Conservation (phyloP, 2,888 invertebrate species). For the Drosophila prostipennis region DNA sequence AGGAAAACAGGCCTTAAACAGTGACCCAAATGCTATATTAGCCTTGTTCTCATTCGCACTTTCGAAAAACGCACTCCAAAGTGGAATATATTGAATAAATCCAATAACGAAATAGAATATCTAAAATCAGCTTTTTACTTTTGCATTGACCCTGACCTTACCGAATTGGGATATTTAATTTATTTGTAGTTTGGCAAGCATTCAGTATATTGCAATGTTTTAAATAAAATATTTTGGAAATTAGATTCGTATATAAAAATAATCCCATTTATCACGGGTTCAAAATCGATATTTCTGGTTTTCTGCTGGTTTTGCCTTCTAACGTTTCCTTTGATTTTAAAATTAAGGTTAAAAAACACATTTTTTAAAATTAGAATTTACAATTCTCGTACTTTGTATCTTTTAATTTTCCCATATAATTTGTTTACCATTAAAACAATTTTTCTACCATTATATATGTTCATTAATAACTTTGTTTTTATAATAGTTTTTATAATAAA, state of each 20-base stretch:
- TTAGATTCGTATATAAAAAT: neutral
- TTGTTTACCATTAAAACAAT: too few species aligned
- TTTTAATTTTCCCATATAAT: too few species aligned
- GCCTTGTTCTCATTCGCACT: neutral
- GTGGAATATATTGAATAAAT: too few species aligned
- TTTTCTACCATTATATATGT: too few species aligned
- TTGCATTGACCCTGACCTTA: constrained; percentile 1
- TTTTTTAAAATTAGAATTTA: too few species aligned
- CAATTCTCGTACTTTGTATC: too few species aligned
- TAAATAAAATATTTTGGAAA: neutral
- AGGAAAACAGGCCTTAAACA: neutral
- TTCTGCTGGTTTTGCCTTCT: neutral
- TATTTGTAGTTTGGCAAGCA: neutral
- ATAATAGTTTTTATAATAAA: too few species aligned
- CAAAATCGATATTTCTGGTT: neutral
- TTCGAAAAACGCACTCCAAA: neutral
- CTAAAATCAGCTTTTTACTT: neutral
- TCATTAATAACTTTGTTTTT: too few species aligned
- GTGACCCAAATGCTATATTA: neutral
- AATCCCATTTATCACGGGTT: neutral
- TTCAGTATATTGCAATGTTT: neutral
- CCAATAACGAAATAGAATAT: neutral
- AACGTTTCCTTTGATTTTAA: neutral
- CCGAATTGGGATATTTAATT: neutral
- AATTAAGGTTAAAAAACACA: too few species aligned